Conservation (phyloP, 2,113 vertebrate genomes). For the human (Homo sapiens) region DNA sequence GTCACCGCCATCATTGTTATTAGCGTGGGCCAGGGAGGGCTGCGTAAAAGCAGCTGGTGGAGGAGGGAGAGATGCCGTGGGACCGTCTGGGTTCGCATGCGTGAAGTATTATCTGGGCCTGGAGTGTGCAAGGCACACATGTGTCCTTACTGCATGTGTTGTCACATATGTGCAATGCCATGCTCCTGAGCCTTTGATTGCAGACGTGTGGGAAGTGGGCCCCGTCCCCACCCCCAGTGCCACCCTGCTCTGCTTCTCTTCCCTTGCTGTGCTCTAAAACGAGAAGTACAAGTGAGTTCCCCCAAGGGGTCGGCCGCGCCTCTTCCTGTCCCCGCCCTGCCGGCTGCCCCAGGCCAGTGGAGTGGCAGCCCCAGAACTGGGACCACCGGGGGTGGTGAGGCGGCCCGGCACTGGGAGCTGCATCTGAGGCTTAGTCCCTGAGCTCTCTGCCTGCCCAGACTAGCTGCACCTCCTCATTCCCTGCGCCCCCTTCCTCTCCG, state of each 20-base stretch:
- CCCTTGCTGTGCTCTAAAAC: conserved; percentile 59
- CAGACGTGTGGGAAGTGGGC: conserved; percentile 35
- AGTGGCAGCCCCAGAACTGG: conserved; percentile 56
- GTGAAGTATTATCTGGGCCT: background rate
- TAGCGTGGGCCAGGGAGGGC: background rate
- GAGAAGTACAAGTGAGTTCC: conserved; percentile 78
- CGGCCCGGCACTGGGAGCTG: background rate
- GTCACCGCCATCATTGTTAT: background rate
- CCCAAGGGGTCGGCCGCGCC: conserved; percentile 79
- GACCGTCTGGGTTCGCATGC: background rate
- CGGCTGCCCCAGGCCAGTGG: conserved; percentile 54
- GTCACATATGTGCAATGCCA: background rate
- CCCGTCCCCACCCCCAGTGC: conserved; percentile 49
- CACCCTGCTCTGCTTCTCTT: conserved; percentile 36
- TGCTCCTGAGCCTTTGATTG: background rate
- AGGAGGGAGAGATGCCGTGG: background rate
- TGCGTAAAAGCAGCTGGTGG: background rate
- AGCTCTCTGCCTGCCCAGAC: background rate
- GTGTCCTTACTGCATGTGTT: background rate
- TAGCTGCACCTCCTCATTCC: background rate
- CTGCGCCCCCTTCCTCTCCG: background rate
- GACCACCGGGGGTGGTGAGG: background rate
- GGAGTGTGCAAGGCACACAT: accelerated
- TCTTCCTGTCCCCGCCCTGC: conserved; percentile 81
- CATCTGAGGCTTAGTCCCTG: background rate